Conservation (phyloP, 2,797 vertebrate genomes). For the Leptoclinus maculatus region DNA sequence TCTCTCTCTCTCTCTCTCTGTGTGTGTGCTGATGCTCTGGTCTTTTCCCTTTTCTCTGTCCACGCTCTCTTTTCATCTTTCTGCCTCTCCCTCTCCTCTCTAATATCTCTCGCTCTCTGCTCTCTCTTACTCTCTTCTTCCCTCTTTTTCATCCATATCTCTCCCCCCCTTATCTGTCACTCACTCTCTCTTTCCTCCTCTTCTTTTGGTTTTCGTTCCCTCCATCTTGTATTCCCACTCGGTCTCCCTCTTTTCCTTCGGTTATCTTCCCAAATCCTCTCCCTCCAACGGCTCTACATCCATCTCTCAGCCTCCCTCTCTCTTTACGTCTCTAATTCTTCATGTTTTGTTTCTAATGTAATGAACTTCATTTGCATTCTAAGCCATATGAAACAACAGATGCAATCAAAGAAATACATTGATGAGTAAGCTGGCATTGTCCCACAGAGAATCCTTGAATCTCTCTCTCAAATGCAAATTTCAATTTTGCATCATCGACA, state of each 20-base stretch:
- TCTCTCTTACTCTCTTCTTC: neutral
- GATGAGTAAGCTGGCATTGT: neutral
- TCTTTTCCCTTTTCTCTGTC: slow-evolving; percentile 9
- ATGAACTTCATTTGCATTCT: slow-evolving; percentile 24
- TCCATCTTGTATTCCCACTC: neutral
- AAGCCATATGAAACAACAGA: slow-evolving; percentile 5
- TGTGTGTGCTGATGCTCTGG: slow-evolving; percentile 6
- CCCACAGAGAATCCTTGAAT: neutral
- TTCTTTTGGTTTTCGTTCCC: neutral
- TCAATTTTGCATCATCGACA: neutral
- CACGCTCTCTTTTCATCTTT: neutral
- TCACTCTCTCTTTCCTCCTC: neutral
- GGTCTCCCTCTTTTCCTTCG: neutral
- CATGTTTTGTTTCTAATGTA: slow-evolving; percentile 11
- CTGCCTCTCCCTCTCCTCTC: neutral
- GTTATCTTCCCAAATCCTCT: neutral
- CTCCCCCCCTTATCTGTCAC: neutral
- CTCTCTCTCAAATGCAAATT: slow-evolving; percentile 3
- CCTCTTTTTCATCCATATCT: neutral
- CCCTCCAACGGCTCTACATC: neutral
- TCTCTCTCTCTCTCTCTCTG: slow-evolving; percentile 23
- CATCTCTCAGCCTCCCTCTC: neutral
- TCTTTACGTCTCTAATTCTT: neutral
- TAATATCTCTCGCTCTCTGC: neutral
- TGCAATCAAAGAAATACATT: neutral